Evolutionary conservation across 2,797 vertebrate species (phyloP), one percentile per base, ranked within the genome.

Genomic region (Protonibea diacanthus): DNA sequence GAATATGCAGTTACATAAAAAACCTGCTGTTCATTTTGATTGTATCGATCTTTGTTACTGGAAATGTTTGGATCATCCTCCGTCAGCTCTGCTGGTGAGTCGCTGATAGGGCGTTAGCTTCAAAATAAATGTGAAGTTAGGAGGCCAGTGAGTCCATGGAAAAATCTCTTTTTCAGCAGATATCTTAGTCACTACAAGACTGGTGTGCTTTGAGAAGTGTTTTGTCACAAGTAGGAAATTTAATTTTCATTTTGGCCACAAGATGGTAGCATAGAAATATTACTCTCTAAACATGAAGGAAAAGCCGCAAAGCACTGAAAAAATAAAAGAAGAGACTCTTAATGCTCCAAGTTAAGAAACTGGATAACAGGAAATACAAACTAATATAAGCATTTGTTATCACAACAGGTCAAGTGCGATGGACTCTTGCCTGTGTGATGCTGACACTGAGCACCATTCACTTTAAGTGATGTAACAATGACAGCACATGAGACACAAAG

Each of bases 221-320:
- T 33, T 33, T 33, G 33, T 33, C 33, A 33, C 33, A 33, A 33
- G 33, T 33, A 33, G 8, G 33, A 33, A 38, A 38, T 38, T 38
- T 38, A 7, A 15, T 55, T 20, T 61, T 52, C 4, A 15, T 53
- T 73, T 47, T 73, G 47, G 25, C 84, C 91, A 90, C 61, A 11
- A 83, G 91, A 79, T 86, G 81, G 82, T 33, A 80, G 85, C 63
- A 89, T 47, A 85, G 64, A 71, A 48, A 74, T 49, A 74, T 44
- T 27, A 6, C 52, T 47, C 71, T 7, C 2, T 51, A n/a, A 66
- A 68, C 8, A 45, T 25, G 12, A 12, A 68, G n/a, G 21, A 38
- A 25, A 51, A 27, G 33, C 12, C 47, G 67, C 6, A 58, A 23
- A 56, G 4, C 10, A 20, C 21, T 20, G 21, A 49, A 9, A 62